Percentiles rank a stretch among this genome's conserved stretches.
Conservation (phyloP, 92 coral and sea anemone species). For the Bergia sp. region DNA sequence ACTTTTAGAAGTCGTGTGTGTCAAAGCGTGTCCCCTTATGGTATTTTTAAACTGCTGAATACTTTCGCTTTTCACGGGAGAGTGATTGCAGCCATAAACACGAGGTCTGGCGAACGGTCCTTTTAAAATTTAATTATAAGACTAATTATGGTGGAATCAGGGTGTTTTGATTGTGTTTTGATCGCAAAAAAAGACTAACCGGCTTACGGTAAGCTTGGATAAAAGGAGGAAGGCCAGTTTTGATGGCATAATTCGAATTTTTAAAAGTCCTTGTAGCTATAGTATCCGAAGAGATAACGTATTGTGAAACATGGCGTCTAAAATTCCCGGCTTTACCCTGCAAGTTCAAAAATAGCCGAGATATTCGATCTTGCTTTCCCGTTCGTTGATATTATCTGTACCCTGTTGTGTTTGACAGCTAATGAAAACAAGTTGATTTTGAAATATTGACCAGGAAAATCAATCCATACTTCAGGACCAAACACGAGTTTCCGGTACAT, state of each 20-base stretch:
- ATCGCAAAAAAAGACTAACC: not conserved
- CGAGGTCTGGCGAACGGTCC: conserved; percentile 31
- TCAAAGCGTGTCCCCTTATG: conserved; percentile 21
- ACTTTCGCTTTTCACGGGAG: not conserved
- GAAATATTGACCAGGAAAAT: conserved; percentile 28
- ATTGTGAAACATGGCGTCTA: conserved; percentile 30
- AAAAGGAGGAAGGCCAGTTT: not conserved
- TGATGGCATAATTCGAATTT: conserved; percentile 25
- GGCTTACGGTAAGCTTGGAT: conserved; percentile 12
- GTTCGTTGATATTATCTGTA: conserved; percentile 6
- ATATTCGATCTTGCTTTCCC: conserved; percentile 16
- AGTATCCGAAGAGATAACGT: conserved; percentile 8
- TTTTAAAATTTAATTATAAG: conserved; percentile 40
- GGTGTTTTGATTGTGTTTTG: conserved; percentile 29
- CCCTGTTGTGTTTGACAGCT: conserved; percentile 31
- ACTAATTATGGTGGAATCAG: conserved; percentile 14
- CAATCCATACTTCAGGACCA: conserved; percentile 8
- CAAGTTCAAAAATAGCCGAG: conserved; percentile 21
- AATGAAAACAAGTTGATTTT: conserved; percentile 21
- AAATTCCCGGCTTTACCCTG: conserved; percentile 43
- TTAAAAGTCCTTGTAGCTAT: conserved; percentile 3
- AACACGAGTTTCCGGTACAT: conserved; percentile 43
- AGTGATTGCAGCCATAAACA: not conserved
- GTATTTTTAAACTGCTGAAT: conserved; percentile 2
- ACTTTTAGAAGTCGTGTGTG: conserved; percentile 30